Percentiles rank a stretch among this genome's conserved stretches.
phyloP scores from a whole-genome alignment of 2,888 invertebrate species.

The Andrena trimmerana region DNA sequence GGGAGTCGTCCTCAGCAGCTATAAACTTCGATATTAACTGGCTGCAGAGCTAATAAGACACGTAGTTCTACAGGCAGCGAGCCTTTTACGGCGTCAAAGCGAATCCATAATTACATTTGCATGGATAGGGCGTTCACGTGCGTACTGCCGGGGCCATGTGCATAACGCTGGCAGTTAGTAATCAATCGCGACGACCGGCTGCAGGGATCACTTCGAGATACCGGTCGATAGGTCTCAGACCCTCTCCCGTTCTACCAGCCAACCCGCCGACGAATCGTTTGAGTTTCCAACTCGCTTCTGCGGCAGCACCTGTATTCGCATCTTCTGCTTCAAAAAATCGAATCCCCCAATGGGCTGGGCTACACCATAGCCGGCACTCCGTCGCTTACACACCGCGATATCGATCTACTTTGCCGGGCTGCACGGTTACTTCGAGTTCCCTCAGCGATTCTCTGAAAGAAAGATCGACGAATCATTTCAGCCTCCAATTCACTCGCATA shows the following conservation, averaged over 20 bases:
- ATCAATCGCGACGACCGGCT: slow-evolving; percentile 44
- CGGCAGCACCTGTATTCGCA: too few relatives aligned
- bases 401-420: too few relatives aligned
- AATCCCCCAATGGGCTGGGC: too few relatives aligned
- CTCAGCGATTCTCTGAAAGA: too few relatives aligned
- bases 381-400: too few relatives aligned
- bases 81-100: slow-evolving; percentile 57
- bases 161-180: slow-evolving; percentile 22
- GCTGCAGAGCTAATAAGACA: slow-evolving; percentile 32
- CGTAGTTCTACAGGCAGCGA: slow-evolving; percentile 25
- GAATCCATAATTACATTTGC: slow-evolving; percentile 54
- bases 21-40: slow-evolving; percentile 40
- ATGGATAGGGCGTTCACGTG: slow-evolving; percentile 42
- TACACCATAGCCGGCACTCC: too few relatives aligned
- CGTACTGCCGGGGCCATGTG: slow-evolving; percentile 5
- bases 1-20: slow-evolving; percentile 13
- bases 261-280: neutral
- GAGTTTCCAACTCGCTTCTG: too few relatives aligned
- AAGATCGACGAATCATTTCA: too few relatives aligned
- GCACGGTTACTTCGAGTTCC: too few relatives aligned
- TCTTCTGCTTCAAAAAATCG: too few relatives aligned
- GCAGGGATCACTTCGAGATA: slow-evolving; percentile 18
- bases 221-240: neutral
- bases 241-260: neutral
- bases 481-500: too few relatives aligned